Evolutionary conservation across 1,140 invertebrate species (phyloP).

Genomic region (Ips typographus): DNA sequence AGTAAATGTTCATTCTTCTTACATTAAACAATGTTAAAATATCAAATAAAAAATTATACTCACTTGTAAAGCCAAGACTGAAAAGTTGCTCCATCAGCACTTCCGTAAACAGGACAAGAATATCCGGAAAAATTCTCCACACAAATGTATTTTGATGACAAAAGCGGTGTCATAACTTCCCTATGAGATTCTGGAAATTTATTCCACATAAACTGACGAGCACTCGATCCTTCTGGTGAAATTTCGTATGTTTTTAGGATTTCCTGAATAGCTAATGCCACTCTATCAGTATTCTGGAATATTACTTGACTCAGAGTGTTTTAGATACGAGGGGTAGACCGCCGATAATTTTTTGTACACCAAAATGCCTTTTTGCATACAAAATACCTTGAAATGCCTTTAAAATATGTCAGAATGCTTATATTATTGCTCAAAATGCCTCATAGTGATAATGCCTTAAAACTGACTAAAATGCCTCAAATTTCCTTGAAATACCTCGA

Average conservation of each 20-base stretch:
- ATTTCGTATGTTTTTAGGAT: slow-evolving; percentile 71
- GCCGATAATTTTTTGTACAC: background rate
- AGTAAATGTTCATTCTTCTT: background rate
- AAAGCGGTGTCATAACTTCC: slow-evolving; percentile 69
- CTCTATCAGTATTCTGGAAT: slow-evolving; percentile 64
- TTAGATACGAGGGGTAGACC: no score
- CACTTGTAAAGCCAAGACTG: slow-evolving; percentile 73
- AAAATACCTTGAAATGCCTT: no score
- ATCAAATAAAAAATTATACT: background rate
- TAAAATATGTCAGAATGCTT: no score
- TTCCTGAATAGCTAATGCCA: slow-evolving; percentile 75
- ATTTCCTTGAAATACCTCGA: no score
- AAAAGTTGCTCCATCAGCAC: slow-evolving; percentile 63
- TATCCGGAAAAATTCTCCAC: slow-evolving; percentile 45
- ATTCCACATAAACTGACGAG: slow-evolving; percentile 66
- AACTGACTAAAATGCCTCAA: no score
- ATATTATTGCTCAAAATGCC: no score
- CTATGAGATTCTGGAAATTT: slow-evolving; percentile 65
- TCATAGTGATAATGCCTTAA: no score
- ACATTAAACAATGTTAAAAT: background rate
- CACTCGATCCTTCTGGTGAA: slow-evolving; percentile 57
- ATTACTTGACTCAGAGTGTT: no score
- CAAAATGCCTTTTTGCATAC: no score
- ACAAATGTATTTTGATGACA: slow-evolving; percentile 65
- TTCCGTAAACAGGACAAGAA: slow-evolving; percentile 63